These are phyloP conservation scores for Pyxicephalus adspersus DNA, from an alignment of 2,113 vertebrate genomes.

Conservation along the genomic window DNA sequence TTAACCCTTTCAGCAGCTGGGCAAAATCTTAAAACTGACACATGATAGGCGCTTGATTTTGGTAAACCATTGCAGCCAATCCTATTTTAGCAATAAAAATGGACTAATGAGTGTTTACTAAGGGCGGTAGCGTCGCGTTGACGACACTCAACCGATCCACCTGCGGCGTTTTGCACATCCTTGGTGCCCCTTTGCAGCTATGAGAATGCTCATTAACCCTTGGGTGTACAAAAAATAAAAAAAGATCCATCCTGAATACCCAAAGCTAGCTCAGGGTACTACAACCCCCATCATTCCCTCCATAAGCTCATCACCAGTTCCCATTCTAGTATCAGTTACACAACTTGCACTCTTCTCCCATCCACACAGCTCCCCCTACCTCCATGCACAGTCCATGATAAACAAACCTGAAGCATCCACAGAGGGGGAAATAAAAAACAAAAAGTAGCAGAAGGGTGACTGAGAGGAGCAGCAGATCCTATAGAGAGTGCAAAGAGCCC, in stretches of 20 bases:
- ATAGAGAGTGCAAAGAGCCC: not conserved
- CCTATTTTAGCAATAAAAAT: too few species aligned
- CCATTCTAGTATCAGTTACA: slow-evolving; percentile 56
- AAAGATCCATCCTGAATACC: too few species aligned
- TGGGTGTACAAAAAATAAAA: too few species aligned
- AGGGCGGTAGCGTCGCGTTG: too few species aligned
- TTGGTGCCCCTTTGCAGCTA: too few species aligned
- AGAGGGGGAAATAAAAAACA: not conserved
- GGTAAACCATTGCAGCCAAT: too few species aligned
- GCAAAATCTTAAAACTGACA: not conserved
- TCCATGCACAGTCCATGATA: slow-evolving; percentile 41
- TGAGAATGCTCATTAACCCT: too few species aligned
- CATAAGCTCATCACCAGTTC: not conserved
- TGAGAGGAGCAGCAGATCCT: slow-evolving; percentile 2
- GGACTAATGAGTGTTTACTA: too few species aligned
- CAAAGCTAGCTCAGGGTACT: too few species aligned
- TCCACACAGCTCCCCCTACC: slow-evolving; percentile 48
- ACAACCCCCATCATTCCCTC: not conserved
- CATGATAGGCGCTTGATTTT: too few species aligned
- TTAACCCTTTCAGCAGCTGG: not conserved
- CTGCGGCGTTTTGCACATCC: too few species aligned
- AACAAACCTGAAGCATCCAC: slow-evolving; percentile 43
- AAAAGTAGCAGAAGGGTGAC: not conserved
- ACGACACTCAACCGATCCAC: too few species aligned
- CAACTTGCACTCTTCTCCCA: slow-evolving; percentile 62